Base-by-base conservation (phyloP, 2,113 vertebrate species). In the Rhineura floridana region DNA sequence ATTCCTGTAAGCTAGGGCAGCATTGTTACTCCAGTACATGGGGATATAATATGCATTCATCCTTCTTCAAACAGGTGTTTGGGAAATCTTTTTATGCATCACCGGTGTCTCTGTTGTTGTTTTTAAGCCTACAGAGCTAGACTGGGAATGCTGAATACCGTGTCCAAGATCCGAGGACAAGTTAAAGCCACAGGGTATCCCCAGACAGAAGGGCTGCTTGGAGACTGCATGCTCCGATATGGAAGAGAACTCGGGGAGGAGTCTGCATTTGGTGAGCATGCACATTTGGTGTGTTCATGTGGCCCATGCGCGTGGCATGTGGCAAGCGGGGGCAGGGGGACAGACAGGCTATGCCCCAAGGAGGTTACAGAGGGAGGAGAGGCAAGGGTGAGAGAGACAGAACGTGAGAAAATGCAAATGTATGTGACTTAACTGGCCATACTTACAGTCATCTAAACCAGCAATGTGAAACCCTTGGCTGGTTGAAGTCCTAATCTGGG, bases 81-180 rank as follows among this genome's bases (percentile, higher is more conserved):
- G 7, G 9, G 12, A 39, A 3, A 13, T 39, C 33, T 2, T 62
- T 46, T 63, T 25, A 28, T n/a, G 69, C 52, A 8, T 36, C 10
- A 1, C 36, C n/a, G 59, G 23, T 59, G 23, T 19, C 19, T 36
- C 44, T 83, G 33, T 36, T 19, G 48, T 52, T 70, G 3, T 77
- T 84, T 92, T 75, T 93, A 91, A 99, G 98, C 98, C 84, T 98
- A 98, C 91, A 97, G 98, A 96, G 98, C 98, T 90, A 99, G 97
- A 90, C 97, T 99, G 78, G 98, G 98, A 81, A 98, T 99, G 98
- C 95, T 99, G 94, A 98, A 98, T 95, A 99, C 98, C 0, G 91
- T 99, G 96, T 99, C 98, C 69, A 99, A 98, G 97, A 98, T 99
- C 92, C 96, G 98, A 87, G 98, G 98, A 7, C 98, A 99, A 94